Conservation (phyloP, 2,113 vertebrate genomes). For the Galeopterus variegatus region DNA sequence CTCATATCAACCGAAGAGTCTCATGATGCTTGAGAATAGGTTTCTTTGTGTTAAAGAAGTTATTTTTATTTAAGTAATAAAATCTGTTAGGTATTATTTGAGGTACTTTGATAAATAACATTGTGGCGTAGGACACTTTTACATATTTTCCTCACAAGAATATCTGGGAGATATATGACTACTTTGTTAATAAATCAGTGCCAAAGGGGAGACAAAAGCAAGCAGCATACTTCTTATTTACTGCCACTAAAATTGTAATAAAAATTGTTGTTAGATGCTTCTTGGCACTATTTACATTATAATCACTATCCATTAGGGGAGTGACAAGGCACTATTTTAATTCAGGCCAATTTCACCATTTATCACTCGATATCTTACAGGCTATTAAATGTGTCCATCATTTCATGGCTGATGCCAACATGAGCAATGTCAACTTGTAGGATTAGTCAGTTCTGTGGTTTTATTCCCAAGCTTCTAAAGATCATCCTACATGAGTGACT, state of each 20-base stretch:
- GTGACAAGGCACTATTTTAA: rapidly evolving
- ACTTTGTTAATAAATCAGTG: neutral
- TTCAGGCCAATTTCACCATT: too few species aligned
- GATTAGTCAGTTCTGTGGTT: rapidly evolving
- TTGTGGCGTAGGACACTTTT: neutral
- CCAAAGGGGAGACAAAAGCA: neutral
- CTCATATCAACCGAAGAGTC: too few species aligned
- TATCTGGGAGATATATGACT: neutral
- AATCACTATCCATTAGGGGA: neutral
- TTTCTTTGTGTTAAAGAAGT: neutral
- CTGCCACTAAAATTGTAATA: neutral
- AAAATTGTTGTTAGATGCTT: neutral
- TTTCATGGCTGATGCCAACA: rapidly evolving
- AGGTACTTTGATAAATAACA: neutral
- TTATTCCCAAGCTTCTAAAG: neutral
- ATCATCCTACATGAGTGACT: neutral
- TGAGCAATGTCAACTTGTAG: rapidly evolving
- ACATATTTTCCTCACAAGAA: neutral
- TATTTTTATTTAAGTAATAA: neutral
- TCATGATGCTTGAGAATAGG: neutral
- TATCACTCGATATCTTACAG: rapidly evolving
- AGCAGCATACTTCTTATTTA: neutral
- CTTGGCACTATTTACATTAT: neutral
- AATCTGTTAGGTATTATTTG: neutral
- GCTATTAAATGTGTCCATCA: neutral